A percentile compares a stretch with the other conserved stretches of the same genome.
phyloP scores from a whole-genome alignment of 2,113 vertebrate genomes.

The Cynocephalus volans region DNA sequence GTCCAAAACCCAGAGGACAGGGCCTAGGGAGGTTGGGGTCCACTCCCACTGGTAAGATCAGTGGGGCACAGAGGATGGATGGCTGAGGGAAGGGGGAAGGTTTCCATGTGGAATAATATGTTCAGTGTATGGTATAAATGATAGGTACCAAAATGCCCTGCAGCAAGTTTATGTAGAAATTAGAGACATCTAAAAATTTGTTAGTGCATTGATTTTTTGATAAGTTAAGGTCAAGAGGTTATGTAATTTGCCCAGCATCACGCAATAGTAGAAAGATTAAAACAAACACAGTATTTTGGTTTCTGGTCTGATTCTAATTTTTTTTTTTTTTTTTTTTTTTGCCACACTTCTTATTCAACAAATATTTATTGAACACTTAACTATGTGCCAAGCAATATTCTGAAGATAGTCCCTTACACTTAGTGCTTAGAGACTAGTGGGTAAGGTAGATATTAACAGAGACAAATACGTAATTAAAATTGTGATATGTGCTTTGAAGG shows the following conservation, averaged over 20 bases:
- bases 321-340: neutral
- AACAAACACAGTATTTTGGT: constrained; percentile 4
- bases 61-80: neutral
- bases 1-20: neutral
- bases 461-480: constrained; percentile 5
- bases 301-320: neutral
- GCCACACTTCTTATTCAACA: neutral
- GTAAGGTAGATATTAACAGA: neutral
- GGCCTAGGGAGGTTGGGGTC: neutral
- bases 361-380: neutral
- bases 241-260: neutral
- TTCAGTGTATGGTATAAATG: neutral
- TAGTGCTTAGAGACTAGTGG: neutral
- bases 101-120: neutral
- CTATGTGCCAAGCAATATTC: neutral
- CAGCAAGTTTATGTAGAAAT: constrained; percentile 4
- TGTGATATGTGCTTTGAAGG: neutral
- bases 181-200: constrained; percentile 41
- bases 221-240: neutral
- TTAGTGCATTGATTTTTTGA: constrained; percentile 13
- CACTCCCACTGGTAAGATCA: neutral
- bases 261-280: constrained; percentile 2
- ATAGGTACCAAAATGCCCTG: neutral
- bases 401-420: neutral
- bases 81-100: neutral